A percentile compares a stretch with the other conserved stretches of the same genome.
Conservation (phyloP, 2,888 invertebrate species). For the Drosophila imparisetae region DNA sequence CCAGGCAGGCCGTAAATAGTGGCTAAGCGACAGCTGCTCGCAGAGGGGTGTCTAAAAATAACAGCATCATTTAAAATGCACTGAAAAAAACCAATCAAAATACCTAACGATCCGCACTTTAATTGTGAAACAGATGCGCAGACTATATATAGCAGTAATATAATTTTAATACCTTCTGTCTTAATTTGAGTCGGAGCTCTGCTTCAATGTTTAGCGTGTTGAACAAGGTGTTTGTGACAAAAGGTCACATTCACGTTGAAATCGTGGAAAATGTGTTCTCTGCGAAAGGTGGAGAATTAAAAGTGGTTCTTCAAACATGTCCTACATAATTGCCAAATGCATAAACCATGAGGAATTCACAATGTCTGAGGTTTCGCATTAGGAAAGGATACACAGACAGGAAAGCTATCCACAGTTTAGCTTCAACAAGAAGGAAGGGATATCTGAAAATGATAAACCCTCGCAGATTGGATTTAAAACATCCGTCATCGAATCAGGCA, state of each 20-base stretch:
- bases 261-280: background rate
- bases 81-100: background rate
- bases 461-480: too few species aligned
- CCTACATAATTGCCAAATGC: background rate
- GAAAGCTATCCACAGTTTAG: too few species aligned
- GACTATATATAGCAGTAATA: background rate
- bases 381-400: too few species aligned
- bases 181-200: background rate
- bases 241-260: background rate
- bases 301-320: background rate
- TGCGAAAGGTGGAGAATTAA: background rate
- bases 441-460: too few species aligned
- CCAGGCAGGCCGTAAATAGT: slow-evolving; percentile 22
- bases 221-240: background rate
- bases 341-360: background rate
- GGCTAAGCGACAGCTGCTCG: slow-evolving; percentile 48
- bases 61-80: slow-evolving; percentile 22
- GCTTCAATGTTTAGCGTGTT: background rate
- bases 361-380: background rate
- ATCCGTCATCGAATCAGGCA: too few species aligned
- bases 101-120: slow-evolving; percentile 1
- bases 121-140: background rate
- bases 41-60: slow-evolving; percentile 50
- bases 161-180: background rate
- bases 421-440: too few species aligned